Base-by-base conservation (phyloP, 1,140 invertebrate genomes). In the Neodiprion virginianus region DNA sequence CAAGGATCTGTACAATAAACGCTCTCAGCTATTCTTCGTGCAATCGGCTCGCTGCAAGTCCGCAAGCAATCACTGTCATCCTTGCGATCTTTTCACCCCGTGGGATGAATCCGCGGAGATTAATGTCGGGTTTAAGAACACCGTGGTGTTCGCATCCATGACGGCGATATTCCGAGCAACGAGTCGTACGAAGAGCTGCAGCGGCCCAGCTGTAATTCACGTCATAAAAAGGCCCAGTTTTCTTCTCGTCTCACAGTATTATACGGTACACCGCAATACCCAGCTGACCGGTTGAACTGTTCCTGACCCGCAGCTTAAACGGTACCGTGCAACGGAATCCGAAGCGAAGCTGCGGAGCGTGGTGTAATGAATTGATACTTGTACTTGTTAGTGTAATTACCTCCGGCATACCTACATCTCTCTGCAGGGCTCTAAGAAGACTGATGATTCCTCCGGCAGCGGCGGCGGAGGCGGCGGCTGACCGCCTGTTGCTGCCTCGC, bases 361-460 rank as follows among this genome's bases (percentile, higher is more conserved):
- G 4, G 48, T 50, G 7, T 80, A 81, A 83, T 81, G 78, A 82
- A 82, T 79, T 76, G 80, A 81, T 79, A 77, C 76, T 81, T 75
- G 78, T 61, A 79, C 81, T 50, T 79, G 81, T 86, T 83, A 84
- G 82, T 82, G 81, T 87, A 85, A 86, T 87, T 85, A 86, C 79
- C 68, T 61, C 53, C 53, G 53, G 53, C 53, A 71, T 48, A 72
- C 68, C 79, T 80, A 79, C 80, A 79, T 80, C 79, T 75, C 78
- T 81, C 78, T 76, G 69, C 74, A 75, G 14, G 48, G 7, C 70
- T 50, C 70, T 23, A 48, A 50, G 78, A 86, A 86, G 85, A 86
- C 80, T 83, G 81, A 86, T 86, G 85, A 86, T 86, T 79, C 78
- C 11, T 76, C 75, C 76, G 78, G 5, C 28, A 5, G 28, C 28